phyloP scores from a whole-genome alignment of 2,797 vertebrate genomes.

The Eulemur coronatus region DNA sequence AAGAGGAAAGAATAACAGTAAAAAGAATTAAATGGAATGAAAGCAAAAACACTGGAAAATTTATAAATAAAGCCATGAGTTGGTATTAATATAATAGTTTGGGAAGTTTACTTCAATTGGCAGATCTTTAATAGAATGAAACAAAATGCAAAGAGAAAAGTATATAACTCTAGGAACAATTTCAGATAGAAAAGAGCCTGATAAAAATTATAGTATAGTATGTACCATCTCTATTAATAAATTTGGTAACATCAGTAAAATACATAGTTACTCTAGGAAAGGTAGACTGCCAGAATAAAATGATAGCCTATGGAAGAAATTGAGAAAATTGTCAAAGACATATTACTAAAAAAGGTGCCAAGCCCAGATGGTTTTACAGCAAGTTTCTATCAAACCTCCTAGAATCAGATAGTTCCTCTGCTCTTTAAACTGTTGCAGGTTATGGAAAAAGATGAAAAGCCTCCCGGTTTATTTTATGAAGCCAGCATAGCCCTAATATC shows the following conservation, averaged over 20 bases:
- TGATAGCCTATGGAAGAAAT: neutral
- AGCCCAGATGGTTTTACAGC: neutral
- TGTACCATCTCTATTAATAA: neutral
- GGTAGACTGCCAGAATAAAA: neutral
- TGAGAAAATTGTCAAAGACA: neutral
- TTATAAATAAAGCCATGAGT: neutral
- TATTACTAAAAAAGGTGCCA: neutral
- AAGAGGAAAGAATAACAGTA: neutral
- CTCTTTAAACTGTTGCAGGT: neutral
- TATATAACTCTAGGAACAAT: neutral
- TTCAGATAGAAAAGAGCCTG: neutral
- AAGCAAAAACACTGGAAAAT: neutral
- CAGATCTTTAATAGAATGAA: neutral
- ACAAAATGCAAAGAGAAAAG: neutral
- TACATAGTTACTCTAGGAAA: neutral
- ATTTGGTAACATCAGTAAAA: neutral
- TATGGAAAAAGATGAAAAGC: neutral
- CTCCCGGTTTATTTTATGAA: neutral
- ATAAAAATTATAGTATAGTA: neutral
- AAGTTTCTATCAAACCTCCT: neutral
- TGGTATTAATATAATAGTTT: neutral
- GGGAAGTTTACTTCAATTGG: neutral
- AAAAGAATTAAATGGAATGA: neutral
- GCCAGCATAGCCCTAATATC: neutral
- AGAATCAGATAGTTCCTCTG: neutral